Evolutionary conservation across 2,113 vertebrate species (phyloP), one percentile per base, ranked within the genome.

Genomic region (Hydrolagus affinis): DNA sequence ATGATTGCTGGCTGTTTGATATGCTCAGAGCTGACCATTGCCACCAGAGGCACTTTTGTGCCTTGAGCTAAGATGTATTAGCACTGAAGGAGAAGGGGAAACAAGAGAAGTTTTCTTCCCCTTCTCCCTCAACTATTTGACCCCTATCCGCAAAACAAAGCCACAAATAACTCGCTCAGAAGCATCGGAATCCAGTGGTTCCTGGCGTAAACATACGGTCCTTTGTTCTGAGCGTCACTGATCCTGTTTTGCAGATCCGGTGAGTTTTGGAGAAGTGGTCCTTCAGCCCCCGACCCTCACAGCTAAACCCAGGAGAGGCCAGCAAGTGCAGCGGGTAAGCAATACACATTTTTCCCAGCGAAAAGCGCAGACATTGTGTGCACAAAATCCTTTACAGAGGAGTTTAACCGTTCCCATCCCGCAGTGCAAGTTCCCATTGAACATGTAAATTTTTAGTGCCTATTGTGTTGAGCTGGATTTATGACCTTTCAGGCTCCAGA

Each of bases 241-340:
- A 85, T 60, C 59, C 12, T 21, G 69, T 6, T 76, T 77, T 86
- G 0, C 75, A 98, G 97, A 99, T 87, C 60, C 88, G 0, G 92
- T 99, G 85, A 86, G 90, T 0, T 99, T 99, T 3, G 97, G 97
- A 14, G 97, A 99, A 25, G 96, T 99, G 11, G 90, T 90, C 4
- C 90, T 94, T 85, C 94, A 94, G 72, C 97, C 98, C 0, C 98
- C 98, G 0, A 88, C 89, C 83, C 89, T 99, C 85, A 96, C 92
- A 0, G 89, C 87, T 0, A 95, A 93, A 90, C 98, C 98, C 86
- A 94, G 86, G 80, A 96, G 92, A 8, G 87, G 66, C 87, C 66
- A 0, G 17, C 69, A 3, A 8, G 91, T 14, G 56, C 73, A 88
- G 75, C 90, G 93, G 95, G 97, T 98, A 90, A 88, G 83, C 19